These are phyloP conservation scores for Zootermopsis nevadensis DNA, from an alignment of 2,888 invertebrate species.

Conservation along the genomic window DNA sequence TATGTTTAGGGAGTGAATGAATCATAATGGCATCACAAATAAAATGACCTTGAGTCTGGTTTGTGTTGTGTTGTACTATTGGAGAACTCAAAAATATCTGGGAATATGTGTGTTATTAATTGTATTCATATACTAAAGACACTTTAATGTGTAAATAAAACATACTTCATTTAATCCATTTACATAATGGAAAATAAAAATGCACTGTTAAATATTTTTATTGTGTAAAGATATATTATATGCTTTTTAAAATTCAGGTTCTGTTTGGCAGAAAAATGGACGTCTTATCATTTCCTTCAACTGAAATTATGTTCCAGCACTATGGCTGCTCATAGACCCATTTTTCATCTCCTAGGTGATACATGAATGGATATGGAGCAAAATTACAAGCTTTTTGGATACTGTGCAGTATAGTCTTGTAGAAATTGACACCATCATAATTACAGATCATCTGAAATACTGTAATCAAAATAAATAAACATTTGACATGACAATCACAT, in stretches of 20 bases:
- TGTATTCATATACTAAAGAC: neutral
- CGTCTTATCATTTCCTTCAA: neutral
- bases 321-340: no score
- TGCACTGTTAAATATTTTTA: slow-evolving; percentile 25
- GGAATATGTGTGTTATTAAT: neutral
- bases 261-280: neutral
- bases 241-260: neutral
- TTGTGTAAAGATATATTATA: neutral
- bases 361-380: no score
- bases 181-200: neutral
- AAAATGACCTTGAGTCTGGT: neutral
- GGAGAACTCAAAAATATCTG: neutral
- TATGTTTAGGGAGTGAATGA: neutral
- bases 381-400: no score
- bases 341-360: no score
- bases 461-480: no score
- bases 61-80: slow-evolving; percentile 3
- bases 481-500: no score
- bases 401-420: no score
- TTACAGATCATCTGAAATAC: no score
- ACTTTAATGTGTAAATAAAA: slow-evolving; percentile 1
- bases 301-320: neutral
- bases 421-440: no score
- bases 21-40: neutral
- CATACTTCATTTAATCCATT: neutral